Evolutionary conservation across 2,113 vertebrate species (phyloP).

Genomic region (Zosterops lateralis): DNA sequence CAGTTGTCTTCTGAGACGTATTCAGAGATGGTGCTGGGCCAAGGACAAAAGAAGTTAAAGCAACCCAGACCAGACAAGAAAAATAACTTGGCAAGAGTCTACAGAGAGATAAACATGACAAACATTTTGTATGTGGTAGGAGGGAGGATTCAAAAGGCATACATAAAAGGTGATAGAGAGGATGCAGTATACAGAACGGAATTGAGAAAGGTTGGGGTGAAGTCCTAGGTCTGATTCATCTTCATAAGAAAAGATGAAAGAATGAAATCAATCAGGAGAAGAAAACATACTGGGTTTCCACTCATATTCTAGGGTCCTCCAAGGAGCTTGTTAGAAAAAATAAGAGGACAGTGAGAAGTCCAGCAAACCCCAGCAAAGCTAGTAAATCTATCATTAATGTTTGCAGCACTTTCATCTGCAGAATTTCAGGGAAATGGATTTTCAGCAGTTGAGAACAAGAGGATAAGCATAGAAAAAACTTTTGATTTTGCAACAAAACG

Average conservation of each 20-base stretch:
- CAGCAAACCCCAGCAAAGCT: background rate
- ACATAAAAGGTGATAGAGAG: background rate
- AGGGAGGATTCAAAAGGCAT: conserved; percentile 3
- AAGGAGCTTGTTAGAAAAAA: conserved; percentile 41
- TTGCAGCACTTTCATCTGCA: conserved; percentile 14
- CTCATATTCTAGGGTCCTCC: background rate
- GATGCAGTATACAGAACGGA: background rate
- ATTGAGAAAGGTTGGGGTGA: background rate
- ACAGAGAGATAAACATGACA: background rate
- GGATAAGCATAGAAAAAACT: background rate
- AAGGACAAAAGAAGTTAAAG: background rate
- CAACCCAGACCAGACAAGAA: background rate
- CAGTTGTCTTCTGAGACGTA: background rate
- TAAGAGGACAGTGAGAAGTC: background rate
- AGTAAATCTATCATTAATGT: background rate
- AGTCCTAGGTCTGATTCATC: conserved; percentile 8
- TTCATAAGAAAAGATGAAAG: conserved; percentile 41
- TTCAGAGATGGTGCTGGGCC: background rate
- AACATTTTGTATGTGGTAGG: background rate
- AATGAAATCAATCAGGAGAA: conserved; percentile 5
- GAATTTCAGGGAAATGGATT: background rate
- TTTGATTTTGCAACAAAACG: background rate
- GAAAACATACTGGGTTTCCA: background rate
- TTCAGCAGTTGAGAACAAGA: background rate
- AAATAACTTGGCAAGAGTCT: background rate